phyloP scores from a whole-genome alignment of 2,888 invertebrate species.

The Asteroscopus sphinx region DNA sequence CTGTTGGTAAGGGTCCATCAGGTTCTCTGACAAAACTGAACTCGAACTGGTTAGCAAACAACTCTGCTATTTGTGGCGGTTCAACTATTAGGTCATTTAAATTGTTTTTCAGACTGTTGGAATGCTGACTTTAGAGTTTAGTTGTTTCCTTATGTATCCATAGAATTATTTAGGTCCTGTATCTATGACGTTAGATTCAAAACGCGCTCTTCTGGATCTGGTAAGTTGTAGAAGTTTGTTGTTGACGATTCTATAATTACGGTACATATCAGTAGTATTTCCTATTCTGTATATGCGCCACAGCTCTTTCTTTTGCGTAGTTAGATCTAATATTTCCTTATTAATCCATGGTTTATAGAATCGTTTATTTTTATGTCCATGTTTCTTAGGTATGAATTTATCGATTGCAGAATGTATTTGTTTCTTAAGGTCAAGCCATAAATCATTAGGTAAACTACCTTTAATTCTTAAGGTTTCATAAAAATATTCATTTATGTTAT shows the following conservation, averaged over 20 bases:
- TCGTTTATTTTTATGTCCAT: neutral
- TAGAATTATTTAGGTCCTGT: neutral
- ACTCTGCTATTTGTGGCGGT: too few relatives aligned
- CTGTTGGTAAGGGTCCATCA: too few relatives aligned
- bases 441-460: too few relatives aligned
- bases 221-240: neutral
- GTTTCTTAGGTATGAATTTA: neutral
- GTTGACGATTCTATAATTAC: neutral
- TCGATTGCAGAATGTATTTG: neutral
- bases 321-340: neutral
- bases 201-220: neutral
- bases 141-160: neutral
- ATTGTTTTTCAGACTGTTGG: too few relatives aligned
- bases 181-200: neutral
- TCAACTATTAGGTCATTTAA: too few relatives aligned
- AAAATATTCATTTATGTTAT: too few relatives aligned
- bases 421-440: neutral
- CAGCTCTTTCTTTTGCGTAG: neutral
- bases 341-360: constrained; percentile 10
- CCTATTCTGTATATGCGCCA: neutral
- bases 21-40: too few relatives aligned
- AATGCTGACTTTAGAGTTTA: too few relatives aligned
- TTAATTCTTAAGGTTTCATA: too few relatives aligned
- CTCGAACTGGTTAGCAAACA: too few relatives aligned
- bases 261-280: neutral